Evolutionary conservation across 1,140 invertebrate genomes (phyloP).

Genomic region (Drosophila orena): DNA sequence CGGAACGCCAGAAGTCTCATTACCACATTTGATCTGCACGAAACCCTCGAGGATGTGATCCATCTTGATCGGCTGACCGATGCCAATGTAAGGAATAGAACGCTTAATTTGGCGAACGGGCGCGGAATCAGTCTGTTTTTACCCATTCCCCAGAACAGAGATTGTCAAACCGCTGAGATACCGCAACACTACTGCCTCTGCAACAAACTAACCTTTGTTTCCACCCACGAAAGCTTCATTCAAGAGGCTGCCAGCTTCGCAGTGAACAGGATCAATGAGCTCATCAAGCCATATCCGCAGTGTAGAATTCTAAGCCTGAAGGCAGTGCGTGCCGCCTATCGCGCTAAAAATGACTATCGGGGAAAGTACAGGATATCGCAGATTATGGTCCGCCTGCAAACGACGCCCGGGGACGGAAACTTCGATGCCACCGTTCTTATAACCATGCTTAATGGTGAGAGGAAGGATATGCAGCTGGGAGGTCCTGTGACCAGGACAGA

Average conservation of each 20-base stretch:
- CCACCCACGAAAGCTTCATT: not conserved
- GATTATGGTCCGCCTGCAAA: constrained; percentile 32
- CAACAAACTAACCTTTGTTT: not conserved
- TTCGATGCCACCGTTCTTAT: constrained; percentile 39
- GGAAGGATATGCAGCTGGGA: constrained; percentile 4
- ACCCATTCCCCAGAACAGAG: constrained; percentile 88
- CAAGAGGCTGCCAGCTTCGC: constrained; percentile 27
- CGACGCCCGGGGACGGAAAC: constrained; percentile 19
- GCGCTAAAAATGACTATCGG: not conserved
- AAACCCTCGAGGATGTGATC: constrained; percentile 87
- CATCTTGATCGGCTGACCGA: constrained; percentile 78
- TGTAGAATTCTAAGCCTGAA: constrained; percentile 20
- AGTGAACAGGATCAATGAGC: constrained; percentile 33
- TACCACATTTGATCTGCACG: constrained; percentile 93
- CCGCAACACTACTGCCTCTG: constrained; percentile 40
- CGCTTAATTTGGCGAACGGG: constrained; percentile 17
- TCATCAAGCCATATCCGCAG: constrained; percentile 10
- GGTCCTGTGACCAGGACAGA: constrained; percentile 39
- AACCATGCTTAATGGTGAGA: not conserved
- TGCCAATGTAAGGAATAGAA: constrained; percentile 45
- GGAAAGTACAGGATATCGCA: not conserved
- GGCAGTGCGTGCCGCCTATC: constrained; percentile 85
- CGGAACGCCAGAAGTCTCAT: constrained; percentile 90
- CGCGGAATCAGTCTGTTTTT: constrained; percentile 91
- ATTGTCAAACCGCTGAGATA: constrained; percentile 87